phyloP scores from a whole-genome alignment of 2,113 vertebrate genomes.

The Eonycteris spelaea region DNA sequence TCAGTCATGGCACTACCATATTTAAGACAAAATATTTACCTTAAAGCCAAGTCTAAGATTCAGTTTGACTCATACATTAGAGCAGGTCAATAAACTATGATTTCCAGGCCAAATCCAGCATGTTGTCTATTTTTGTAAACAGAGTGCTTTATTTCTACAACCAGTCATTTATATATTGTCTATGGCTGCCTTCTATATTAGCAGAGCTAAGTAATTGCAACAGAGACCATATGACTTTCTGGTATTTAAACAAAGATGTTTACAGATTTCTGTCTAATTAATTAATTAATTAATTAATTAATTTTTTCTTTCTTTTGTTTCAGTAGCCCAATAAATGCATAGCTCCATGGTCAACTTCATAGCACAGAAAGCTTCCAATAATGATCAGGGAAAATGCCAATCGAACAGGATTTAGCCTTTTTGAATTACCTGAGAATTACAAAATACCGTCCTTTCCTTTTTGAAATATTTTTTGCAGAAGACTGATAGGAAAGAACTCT shows the following conservation, averaged over 20 bases:
- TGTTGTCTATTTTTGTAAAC: not conserved
- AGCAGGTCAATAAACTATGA: not conserved
- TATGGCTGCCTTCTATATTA: not conserved
- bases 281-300: constrained; percentile 15
- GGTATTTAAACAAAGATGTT: not conserved
- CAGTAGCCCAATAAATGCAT: not conserved
- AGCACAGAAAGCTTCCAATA: not conserved
- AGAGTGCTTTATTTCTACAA: not conserved
- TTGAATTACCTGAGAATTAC: not conserved
- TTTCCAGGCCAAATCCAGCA: not conserved
- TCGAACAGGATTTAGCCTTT: not conserved
- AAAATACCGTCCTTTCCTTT: not conserved
- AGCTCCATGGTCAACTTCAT: not conserved
- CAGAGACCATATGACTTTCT: not conserved
- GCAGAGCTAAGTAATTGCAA: not conserved
- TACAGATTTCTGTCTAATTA: not conserved
- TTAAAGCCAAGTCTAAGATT: not conserved
- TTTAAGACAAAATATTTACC: not conserved
- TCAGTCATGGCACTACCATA: not conserved
- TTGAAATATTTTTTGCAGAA: not conserved
- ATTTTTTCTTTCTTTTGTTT: constrained; percentile 1
- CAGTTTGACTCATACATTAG: not conserved
- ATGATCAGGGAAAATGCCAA: not conserved
- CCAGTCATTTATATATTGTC: not conserved
- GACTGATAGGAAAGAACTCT: not conserved